Evolutionary conservation across 2,113 vertebrate genomes (phyloP), one percentile per base, ranked within the genome.

Genomic region (Prionailurus viverrinus): DNA sequence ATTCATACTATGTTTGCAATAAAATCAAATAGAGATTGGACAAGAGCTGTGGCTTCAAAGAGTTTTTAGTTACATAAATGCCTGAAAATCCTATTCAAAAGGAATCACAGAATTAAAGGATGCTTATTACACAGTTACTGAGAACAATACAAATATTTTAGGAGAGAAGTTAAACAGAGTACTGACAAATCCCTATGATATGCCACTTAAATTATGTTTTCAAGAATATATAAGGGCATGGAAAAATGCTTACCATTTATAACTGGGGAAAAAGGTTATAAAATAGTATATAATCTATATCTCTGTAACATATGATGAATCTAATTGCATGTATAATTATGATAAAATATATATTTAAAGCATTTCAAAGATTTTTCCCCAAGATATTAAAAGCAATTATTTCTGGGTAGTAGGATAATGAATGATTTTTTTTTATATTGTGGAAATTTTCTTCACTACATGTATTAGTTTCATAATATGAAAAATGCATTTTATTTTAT

Each of bases 81-180:
- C 33, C 25, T 94, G 74, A 88, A 94, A 88, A 73, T 90, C 87
- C 61, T 85, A 78, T 76, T 89, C 21, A 73, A 94, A 82, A 73
- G 5, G 33, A 78, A 84, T 58, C 25, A 63, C 15, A 78, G 81
- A 84, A 90, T 55, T 39, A 92, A 95, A 73, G 33, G 8, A 66
- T 76, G 41, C 33, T 92, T 89, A 89, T 63, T 80, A 55, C 21
- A 92, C 39, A 84, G 33, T 71, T 66, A 86, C 31, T 45, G 36
- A 68, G 39, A 82, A 41, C 6, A 41, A 31, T 41, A 53, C 92
- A 94, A 97, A 95, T 87, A 45, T 90, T 96, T 93, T 82, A 94
- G n/a, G n/a, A 55, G 39, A 41, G 21, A 19, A 81, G 29, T 92
- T 86, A 78, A 96, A 71, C 74, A 89, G 66, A 91, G 51, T 73